These are phyloP conservation scores for Bufo gargarizans DNA, from an alignment of 2,113 vertebrate genomes.

Conservation along the genomic window DNA sequence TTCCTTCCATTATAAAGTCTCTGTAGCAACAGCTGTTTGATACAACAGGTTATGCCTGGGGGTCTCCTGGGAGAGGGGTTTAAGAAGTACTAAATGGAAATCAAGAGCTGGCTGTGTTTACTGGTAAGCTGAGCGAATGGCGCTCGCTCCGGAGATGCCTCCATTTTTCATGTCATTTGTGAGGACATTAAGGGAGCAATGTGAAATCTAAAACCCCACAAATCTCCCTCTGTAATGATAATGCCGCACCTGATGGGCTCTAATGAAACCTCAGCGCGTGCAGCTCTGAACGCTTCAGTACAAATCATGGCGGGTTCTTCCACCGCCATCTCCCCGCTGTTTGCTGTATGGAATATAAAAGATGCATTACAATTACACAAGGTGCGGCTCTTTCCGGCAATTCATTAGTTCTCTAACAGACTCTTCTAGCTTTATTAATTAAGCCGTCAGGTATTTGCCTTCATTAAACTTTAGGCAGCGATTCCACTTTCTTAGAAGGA, in stretches of 20 bases:
- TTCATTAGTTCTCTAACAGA: background rate
- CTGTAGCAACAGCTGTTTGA: constrained; percentile 52
- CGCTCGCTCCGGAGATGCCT: constrained; percentile 26
- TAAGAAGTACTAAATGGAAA: constrained; percentile 54
- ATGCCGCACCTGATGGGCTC: constrained; percentile 41
- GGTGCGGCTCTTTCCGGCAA: background rate
- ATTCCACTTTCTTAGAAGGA: background rate
- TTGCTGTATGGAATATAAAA: background rate
- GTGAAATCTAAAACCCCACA: constrained; percentile 50
- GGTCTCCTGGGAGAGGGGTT: constrained; percentile 48
- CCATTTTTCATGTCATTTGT: constrained; percentile 48
- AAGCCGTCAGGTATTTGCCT: background rate
- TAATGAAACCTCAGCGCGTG: constrained; percentile 17
- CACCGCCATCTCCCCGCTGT: background rate
- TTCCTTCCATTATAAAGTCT: constrained; percentile 47
- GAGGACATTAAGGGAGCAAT: constrained; percentile 45
- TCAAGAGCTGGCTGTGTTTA: constrained; percentile 44
- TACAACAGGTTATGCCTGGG: constrained; percentile 57
- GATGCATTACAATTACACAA: background rate
- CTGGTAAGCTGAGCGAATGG: constrained; percentile 17
- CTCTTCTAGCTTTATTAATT: background rate
- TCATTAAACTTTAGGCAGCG: background rate
- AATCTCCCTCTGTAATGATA: constrained; percentile 53
- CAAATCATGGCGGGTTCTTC: background rate
- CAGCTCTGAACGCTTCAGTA: background rate